Base-by-base conservation (phyloP, 2,888 invertebrate species). In the Peribatodes rhomboidaria region DNA sequence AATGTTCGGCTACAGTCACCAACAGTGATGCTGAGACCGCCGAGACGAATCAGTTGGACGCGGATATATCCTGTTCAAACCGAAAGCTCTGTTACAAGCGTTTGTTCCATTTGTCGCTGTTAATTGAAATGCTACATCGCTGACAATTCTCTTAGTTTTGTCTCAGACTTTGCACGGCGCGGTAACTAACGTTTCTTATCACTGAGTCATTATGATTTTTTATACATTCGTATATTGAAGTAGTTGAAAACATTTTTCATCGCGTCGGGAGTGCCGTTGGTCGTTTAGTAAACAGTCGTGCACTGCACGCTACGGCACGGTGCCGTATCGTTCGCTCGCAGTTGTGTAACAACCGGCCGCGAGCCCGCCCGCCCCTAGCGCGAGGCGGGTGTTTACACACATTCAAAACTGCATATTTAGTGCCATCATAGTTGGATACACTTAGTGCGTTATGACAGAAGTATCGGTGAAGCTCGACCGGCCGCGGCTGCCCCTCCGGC, bases 41-140 rank as follows among this genome's bases (percentile, higher is more conserved):
- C 44, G 53, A 39, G 71, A 70, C 69, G 74, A 75, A 67, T 77
- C 74, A 76, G 75, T 81, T 69, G 61, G 66, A 78, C 82, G 84
- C 90, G 85, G 92, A 85, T 89, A 81, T 85, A 92, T 92, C 92
- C 91, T 89, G 93, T 92, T 93, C 74, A 56, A 92, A 92, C 91
- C 86, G 86, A 89, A 86, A 88, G 78, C 76, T 84, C 82, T 75
- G 81, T 81, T 81, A 84, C 78, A 82, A 85, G 85, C 79, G 83
- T 82, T 84, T 79, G 82, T 76, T 84, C 80, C 82, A 85, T 86
- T 86, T 81, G 80, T 75, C 83, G 82, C 85, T 84, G 85, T 88
- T 89, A 90, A 92, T 92, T 89, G 83, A 85, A 83, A 69, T 76
- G 82, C 76, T 75, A 73, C 82, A 77, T 71, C 76, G 76, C 67